Conservation (phyloP, 2,797 vertebrate species). For the Urophycis tenuis region DNA sequence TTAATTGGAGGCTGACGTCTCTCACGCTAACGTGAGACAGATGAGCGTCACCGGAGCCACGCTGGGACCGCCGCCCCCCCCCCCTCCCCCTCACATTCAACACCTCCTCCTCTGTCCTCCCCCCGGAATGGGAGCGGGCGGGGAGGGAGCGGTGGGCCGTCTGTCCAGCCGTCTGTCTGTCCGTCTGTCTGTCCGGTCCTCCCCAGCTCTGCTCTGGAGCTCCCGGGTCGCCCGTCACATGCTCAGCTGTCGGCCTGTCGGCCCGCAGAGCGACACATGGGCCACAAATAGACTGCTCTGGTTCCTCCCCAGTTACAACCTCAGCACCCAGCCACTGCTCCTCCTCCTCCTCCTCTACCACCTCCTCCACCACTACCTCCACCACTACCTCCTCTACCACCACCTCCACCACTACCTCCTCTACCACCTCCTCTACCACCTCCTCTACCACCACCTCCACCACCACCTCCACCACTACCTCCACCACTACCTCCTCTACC, state of each 20-base stretch:
- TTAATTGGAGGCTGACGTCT: constrained; percentile 28
- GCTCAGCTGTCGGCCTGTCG: constrained; percentile 56
- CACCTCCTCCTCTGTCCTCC: background rate
- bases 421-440: background rate
- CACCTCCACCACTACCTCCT: too few species aligned
- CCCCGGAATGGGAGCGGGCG: background rate
- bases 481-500: too few species aligned
- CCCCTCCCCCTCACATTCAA: too few species aligned
- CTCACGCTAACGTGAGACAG: constrained; percentile 13
- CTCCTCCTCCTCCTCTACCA: background rate
- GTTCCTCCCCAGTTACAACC: constrained; percentile 61
- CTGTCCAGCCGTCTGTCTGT: background rate
- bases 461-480: too few species aligned
- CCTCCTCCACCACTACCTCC: background rate
- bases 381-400: background rate
- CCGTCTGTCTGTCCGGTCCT: constrained; percentile 36
- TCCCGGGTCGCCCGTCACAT: constrained; percentile 38
- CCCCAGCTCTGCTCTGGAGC: too few species aligned
- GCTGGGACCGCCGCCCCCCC: too few species aligned
- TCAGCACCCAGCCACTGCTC: constrained; percentile 36
- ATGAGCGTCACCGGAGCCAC: constrained; percentile 26
- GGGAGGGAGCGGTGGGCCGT: background rate
- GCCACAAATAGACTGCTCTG: constrained; percentile 59
- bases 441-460: too few species aligned
- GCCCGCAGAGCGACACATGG: constrained; percentile 27